Evolutionary conservation across 1,140 invertebrate species (phyloP), one percentile per base, ranked within the genome.

Genomic region (Triops longicaudatus): DNA sequence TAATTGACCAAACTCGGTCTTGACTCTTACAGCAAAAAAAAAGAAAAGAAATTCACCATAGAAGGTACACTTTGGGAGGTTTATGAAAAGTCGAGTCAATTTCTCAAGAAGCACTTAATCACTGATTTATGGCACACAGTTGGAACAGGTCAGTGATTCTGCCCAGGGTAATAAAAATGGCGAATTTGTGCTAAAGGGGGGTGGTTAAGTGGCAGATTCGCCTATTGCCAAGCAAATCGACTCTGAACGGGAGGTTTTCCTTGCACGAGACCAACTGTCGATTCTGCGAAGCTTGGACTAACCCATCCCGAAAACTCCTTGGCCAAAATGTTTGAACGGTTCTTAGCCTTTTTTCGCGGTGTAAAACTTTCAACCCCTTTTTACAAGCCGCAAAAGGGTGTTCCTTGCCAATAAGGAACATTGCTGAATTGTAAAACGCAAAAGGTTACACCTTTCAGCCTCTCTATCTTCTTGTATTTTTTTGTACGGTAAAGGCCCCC

Each of bases 161-260:
- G 50, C 50, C 50, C 50, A 0, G 50, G 17, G 22, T 63, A 63
- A 63, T 37, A 37, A 63, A 17, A 63, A 6, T 22, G 5, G 50
- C 50, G 50, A 63, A 63, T 63, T 63, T 63, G 43, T 44, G 43
- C n/a, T n/a, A n/a, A n/a, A n/a, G 43, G 50, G 50, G 50, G 50
- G 0, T n/a, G 2, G 17, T 9, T 1, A 6, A 22, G 6, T 63
- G 5, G 17, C 50, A 22, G 50, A 22, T 63, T 22, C 50, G 50
- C 31, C 31, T 7, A 37, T 37, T 2, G 31, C 31, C 17, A 44
- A 5, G 50, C 50, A 44, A 44, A 44, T 44, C 1, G 11, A 44
- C n/a, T n/a, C n/a, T 44, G 43, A 12, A 44, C 43, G 43, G 50
- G 17, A 63, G 50, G 50, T 17, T 6, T 63, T 17, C 5, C 22